phyloP scores from a whole-genome alignment of 2,888 invertebrate genomes.

The Leucophenga maculata region DNA sequence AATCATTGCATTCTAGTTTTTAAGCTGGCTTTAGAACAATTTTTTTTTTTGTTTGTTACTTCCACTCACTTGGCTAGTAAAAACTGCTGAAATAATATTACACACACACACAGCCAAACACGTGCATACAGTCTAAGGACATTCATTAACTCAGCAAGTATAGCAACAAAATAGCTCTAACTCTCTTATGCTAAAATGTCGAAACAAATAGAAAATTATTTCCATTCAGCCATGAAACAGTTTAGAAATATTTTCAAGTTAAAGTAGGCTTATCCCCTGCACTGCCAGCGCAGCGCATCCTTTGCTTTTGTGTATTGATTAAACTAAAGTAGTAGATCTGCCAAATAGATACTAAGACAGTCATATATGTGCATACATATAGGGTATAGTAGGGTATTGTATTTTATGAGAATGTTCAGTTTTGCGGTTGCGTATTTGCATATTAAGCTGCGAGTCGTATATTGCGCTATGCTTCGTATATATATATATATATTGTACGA shows the following conservation, averaged over 20 bases:
- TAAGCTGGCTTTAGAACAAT: constrained; percentile 6
- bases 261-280: constrained; percentile 58
- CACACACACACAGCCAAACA: background rate
- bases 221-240: background rate
- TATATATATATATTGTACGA: no score
- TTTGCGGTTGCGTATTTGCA: constrained; percentile 13
- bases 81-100: constrained; percentile 25
- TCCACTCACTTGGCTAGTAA: constrained; percentile 13
- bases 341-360: constrained; percentile 13
- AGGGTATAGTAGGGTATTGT: background rate
- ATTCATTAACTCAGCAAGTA: no score
- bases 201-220: background rate
- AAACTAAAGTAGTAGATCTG: constrained; percentile 4
- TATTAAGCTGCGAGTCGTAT: background rate
- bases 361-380: background rate
- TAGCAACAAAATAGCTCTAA: no score
- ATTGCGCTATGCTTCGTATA: background rate
- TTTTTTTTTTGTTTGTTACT: background rate
- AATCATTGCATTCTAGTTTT: background rate
- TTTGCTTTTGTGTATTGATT: constrained; percentile 19
- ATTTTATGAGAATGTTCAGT: constrained; percentile 9
- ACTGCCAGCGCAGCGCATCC: constrained; percentile 29
- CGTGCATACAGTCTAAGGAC: background rate
- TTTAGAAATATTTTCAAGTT: constrained; percentile 61
- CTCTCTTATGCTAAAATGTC: background rate